Evolutionary conservation across 2,797 vertebrate genomes (phyloP).

Genomic region (Pangasius sanitwongsei): DNA sequence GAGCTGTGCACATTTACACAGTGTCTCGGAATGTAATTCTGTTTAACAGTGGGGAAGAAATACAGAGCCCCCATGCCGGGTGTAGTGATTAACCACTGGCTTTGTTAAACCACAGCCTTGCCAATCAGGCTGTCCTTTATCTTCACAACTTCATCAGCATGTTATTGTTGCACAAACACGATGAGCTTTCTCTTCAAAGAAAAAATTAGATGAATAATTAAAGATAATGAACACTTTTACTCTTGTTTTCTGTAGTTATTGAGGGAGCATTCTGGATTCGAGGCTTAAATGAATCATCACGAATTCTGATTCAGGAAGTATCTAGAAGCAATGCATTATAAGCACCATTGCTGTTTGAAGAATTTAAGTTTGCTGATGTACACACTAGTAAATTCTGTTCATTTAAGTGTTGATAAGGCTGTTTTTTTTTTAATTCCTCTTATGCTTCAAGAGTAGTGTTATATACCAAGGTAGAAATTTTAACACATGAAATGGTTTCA

Average conservation of each 20-base stretch:
- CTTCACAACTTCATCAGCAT: constrained; percentile 67
- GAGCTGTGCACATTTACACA: constrained; percentile 54
- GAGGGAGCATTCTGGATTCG: background rate
- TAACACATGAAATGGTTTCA: background rate
- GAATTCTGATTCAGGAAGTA: background rate
- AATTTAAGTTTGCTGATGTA: background rate
- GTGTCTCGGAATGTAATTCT: constrained; percentile 64
- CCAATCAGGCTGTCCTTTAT: constrained; percentile 71
- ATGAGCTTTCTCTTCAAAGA: constrained; percentile 22
- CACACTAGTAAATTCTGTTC: background rate
- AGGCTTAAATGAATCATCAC: constrained; percentile 31
- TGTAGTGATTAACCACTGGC: constrained; percentile 68
- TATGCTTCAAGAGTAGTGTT: background rate
- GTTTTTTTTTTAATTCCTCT: background rate
- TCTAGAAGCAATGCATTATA: background rate
- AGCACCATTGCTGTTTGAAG: background rate
- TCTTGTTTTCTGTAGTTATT: constrained; percentile 9
- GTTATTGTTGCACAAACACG: constrained; percentile 72
- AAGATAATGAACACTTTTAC: constrained; percentile 47
- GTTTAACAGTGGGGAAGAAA: constrained; percentile 66
- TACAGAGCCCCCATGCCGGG: constrained; percentile 60
- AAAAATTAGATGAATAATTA: constrained; percentile 55
- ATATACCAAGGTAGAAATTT: background rate
- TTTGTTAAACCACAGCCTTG: constrained; percentile 73
- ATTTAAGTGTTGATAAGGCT: background rate